Conservation (phyloP, 2,797 vertebrate species). For the Eulemur coronatus region DNA sequence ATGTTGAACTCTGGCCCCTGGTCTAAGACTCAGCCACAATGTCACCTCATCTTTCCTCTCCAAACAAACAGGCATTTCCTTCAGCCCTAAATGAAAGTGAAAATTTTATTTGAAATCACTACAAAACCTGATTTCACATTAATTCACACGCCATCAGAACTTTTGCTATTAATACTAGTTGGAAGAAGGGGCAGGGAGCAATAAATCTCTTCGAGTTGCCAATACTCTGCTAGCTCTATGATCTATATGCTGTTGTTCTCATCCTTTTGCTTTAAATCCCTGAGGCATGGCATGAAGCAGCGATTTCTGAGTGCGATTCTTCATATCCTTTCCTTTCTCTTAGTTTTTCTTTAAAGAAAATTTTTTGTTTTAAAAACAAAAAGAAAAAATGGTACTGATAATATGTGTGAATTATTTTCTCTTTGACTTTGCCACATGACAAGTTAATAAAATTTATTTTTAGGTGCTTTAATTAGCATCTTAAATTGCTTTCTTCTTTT, state of each 20-base stretch:
- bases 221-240: background rate
- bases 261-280: background rate
- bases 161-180: background rate
- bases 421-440: background rate
- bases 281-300: background rate
- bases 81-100: background rate
- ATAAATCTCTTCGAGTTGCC: background rate
- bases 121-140: background rate
- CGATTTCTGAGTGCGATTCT: background rate
- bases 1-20: rapidly evolving
- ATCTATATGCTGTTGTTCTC: rapidly evolving
- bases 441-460: background rate
- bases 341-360: background rate
- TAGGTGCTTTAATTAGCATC: background rate
- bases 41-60: background rate
- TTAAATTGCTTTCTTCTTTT: background rate
- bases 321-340: background rate
- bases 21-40: background rate
- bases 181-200: background rate
- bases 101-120: background rate
- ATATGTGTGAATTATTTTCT: background rate
- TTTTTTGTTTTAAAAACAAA: background rate
- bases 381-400: background rate
- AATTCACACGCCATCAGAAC: background rate
- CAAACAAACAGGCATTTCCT: background rate